phyloP scores from a whole-genome alignment of 2,797 vertebrate genomes.

The Cyclura pinguis region DNA sequence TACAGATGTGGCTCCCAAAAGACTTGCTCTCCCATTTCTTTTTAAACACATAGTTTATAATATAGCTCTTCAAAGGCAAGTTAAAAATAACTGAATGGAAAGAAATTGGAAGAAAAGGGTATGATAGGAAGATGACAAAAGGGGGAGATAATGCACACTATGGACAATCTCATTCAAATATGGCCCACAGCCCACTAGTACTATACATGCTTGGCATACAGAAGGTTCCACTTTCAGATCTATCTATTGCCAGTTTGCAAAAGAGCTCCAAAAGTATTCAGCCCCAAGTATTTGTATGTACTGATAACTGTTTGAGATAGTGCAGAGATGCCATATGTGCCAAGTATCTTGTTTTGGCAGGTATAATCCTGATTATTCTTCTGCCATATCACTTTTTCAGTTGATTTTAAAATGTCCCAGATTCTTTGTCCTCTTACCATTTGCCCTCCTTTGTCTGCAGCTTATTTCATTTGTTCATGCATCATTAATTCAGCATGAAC shows the following conservation, averaged over 20 bases:
- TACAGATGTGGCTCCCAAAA: slow-evolving; percentile 39
- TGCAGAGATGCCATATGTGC: too few species aligned
- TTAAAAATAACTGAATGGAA: neutral
- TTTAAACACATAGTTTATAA: slow-evolving; percentile 11
- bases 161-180: neutral
- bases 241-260: neutral
- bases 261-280: neutral
- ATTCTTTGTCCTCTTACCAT: too few species aligned
- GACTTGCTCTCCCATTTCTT: slow-evolving; percentile 14
- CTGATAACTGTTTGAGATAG: neutral
- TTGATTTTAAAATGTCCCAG: too few species aligned
- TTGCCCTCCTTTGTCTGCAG: too few species aligned
- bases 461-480: too few species aligned
- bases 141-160: neutral
- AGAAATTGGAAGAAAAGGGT: neutral
- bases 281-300: neutral
- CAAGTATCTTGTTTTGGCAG: too few species aligned
- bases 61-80: neutral
- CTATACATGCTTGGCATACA: neutral
- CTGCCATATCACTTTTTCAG: too few species aligned
- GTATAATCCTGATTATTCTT: too few species aligned
- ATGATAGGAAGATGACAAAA: neutral
- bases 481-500: too few species aligned
- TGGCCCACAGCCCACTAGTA: neutral
- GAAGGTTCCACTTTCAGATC: neutral